Evolutionary conservation across 2,113 vertebrate species (phyloP).

Genomic region (Hemiscyllium ocellatum): DNA sequence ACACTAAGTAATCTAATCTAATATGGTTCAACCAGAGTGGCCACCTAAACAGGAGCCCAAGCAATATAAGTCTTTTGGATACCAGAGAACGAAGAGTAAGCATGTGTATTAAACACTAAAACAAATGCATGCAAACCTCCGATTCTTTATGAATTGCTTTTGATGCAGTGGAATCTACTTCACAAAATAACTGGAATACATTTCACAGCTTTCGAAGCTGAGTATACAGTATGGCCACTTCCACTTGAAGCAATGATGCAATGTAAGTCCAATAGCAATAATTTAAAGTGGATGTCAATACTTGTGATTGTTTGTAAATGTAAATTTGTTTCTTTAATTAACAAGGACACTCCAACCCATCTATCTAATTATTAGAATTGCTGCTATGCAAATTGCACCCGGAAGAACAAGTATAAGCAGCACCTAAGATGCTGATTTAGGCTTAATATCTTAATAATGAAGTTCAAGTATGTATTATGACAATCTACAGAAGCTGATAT

Average conservation of each 20-base stretch:
- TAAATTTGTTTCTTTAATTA: conserved; percentile 6
- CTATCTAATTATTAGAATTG: conserved; percentile 2
- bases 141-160: not conserved
- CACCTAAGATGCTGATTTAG: not conserved
- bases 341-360: not conserved
- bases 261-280: not conserved
- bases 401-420: not conserved
- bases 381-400: not conserved
- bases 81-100: not conserved
- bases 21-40: not conserved
- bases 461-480: not conserved
- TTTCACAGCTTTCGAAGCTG: not conserved
- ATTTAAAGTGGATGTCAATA: not conserved
- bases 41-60: not conserved
- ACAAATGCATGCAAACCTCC: not conserved
- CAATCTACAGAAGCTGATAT: not conserved
- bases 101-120: not conserved
- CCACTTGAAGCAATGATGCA: not conserved
- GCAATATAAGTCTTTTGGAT: not conserved
- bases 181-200: not conserved
- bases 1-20: too few relatives aligned
- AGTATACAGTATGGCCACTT: not conserved
- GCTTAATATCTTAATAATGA: not conserved
- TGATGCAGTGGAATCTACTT: not conserved
- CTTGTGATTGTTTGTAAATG: not conserved